Base-by-base conservation (phyloP, 1,140 invertebrate species). In the Drosophila kurseongensis region DNA sequence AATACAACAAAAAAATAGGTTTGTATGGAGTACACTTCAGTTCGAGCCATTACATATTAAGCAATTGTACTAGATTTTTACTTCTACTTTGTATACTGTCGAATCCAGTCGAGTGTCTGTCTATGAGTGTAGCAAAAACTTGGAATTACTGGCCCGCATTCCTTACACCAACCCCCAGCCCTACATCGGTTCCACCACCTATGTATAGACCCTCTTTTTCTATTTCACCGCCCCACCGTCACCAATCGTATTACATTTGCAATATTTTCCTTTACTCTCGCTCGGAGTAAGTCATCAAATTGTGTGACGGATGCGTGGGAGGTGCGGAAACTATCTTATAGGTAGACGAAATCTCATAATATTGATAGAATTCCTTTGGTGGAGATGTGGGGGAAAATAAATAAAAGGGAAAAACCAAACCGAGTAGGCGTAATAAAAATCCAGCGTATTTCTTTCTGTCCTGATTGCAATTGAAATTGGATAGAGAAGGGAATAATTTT, bases 231-330 rank as follows among this genome's bases (percentile, higher is more conserved):
- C 52, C 35, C 44, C 48, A 36, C 35, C 41, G 14, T 32, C 71
- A 62, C 68, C 83, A 89, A 89, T 78, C 79, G 62, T 88, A 88
- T 88, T 88, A 88, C 72, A 88, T 88, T 83, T 80, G 72, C 80
- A 83, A 88, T 88, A 88, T 89, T 89, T 66, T 80, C 60, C 76
- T 72, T 45, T 60, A 60, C 74, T 69, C 56, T 62, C 54, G 42
- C 40, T 23, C 42, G n/a, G 40, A 59, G 42, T 69, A 67, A 65
- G 67, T 71, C 67, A 77, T 78, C 68, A 61, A 54, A 27, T 61
- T 55, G 71, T 62, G 57, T 62, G 57, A 71, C 56, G 68, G 48
- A 74, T 73, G 56, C 45, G 68, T 73, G 67, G 67, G 47, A 16
- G 54, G 41, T 14, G 23, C 54, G 44, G 51, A 65, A 47, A 63